These are phyloP conservation scores for Graphium colonna DNA, from an alignment of 2,888 invertebrate genomes.

Conservation along the genomic window DNA sequence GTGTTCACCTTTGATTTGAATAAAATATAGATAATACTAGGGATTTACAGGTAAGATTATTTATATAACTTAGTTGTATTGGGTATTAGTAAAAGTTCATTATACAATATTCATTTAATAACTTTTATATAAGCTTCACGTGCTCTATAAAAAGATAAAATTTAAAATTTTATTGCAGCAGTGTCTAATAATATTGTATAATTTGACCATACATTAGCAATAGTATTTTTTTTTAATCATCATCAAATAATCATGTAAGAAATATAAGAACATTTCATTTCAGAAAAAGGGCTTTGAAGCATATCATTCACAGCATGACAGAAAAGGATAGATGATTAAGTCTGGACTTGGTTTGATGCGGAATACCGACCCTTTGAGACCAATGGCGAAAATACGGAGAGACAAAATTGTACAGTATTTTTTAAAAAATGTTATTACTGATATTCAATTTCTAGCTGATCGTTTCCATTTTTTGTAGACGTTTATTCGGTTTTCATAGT, in stretches of 20 bases:
- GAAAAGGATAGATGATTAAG: neutral
- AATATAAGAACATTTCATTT: neutral
- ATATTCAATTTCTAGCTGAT: no score
- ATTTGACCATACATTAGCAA: no score
- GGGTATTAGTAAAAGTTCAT: slow-evolving; percentile 5
- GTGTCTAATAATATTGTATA: no score
- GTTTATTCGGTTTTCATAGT: no score
- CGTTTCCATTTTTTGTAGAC: no score
- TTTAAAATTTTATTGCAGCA: neutral
- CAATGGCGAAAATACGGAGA: slow-evolving; percentile 48
- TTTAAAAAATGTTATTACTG: no score
- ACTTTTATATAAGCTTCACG: neutral
- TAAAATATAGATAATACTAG: no score
- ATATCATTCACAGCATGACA: neutral
- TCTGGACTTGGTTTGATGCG: slow-evolving; percentile 31
- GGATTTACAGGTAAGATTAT: neutral
- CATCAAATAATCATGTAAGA: neutral
- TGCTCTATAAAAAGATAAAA: neutral
- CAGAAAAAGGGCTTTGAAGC: no score
- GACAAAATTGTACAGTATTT: slow-evolving; percentile 48
- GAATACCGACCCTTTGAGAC: slow-evolving; percentile 35
- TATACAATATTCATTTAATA: slow-evolving; percentile 19
- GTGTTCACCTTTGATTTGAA: no score
- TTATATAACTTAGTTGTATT: neutral
- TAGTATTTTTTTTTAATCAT: no score